Percentiles rank a stretch among this genome's conserved stretches.
These are phyloP conservation scores for Megaceryle maxima DNA, from an alignment of 2,113 vertebrate genomes.

Conservation along the genomic window DNA sequence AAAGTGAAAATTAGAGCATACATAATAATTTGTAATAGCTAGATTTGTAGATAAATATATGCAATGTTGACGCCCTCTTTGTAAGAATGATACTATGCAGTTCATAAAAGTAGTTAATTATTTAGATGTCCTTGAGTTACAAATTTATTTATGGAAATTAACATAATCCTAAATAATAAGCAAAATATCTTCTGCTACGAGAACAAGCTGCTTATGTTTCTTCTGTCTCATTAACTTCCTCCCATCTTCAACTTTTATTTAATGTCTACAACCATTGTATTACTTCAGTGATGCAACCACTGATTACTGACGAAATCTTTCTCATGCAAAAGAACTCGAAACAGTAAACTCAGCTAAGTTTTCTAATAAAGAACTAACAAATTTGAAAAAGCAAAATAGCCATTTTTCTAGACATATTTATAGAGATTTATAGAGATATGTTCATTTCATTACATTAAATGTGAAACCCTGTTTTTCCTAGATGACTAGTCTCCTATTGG, in stretches of 20 bases:
- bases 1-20: neutral
- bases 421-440: neutral
- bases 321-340: neutral
- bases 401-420: neutral
- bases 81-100: neutral
- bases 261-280: neutral
- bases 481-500: neutral
- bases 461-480: neutral
- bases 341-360: neutral
- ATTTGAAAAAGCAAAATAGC: neutral
- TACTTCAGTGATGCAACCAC: neutral
- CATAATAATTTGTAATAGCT: neutral
- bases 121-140: neutral
- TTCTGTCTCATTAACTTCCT: neutral
- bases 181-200: neutral
- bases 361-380: neutral
- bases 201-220: neutral
- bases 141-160: constrained; percentile 3
- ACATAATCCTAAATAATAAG: neutral
- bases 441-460: neutral
- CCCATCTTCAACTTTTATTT: neutral
- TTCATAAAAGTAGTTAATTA: neutral
- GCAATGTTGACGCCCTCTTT: neutral
- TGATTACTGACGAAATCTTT: neutral
- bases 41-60: neutral